Evolutionary conservation across 2,888 invertebrate species (phyloP).

Genomic region (Andrena bucephala): DNA sequence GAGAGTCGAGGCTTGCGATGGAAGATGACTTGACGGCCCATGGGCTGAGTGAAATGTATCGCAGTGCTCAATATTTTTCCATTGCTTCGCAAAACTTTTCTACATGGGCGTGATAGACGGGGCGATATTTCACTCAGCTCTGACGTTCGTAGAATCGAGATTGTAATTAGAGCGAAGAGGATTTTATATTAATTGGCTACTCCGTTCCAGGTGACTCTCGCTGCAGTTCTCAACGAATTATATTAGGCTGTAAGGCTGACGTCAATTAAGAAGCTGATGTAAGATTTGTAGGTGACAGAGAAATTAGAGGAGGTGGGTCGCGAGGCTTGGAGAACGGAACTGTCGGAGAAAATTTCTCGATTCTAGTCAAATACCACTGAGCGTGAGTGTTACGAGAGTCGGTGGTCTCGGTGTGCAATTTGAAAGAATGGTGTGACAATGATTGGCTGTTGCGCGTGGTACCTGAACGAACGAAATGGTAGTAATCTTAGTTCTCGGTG

Average conservation of each 20-base stretch:
- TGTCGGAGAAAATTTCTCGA: slow-evolving; percentile 24
- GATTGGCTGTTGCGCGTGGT: slow-evolving; percentile 6
- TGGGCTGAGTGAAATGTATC: not conserved
- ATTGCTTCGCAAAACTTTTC: not conserved
- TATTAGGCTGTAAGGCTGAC: slow-evolving; percentile 4
- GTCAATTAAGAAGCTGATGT: slow-evolving; percentile 40
- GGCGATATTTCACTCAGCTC: not conserved
- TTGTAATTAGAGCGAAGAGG: too few species aligned
- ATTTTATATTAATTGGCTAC: not conserved
- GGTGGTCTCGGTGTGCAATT: slow-evolving; percentile 51
- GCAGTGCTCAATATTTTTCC: not conserved
- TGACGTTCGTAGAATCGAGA: not conserved
- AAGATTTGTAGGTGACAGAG: slow-evolving; percentile 37
- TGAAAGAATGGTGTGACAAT: not conserved
- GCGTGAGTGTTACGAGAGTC: slow-evolving; percentile 17
- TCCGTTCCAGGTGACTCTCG: not conserved
- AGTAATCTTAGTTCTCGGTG: not conserved
- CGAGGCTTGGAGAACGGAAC: not conserved
- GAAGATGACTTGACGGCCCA: not conserved
- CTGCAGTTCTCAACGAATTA: not conserved
- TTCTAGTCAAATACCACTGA: slow-evolving; percentile 50
- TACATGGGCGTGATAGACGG: not conserved
- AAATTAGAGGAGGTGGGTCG: not conserved
- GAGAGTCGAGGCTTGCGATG: not conserved
- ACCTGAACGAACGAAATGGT: not conserved